A percentile compares a stretch with the other conserved stretches of the same genome.
phyloP scores from a whole-genome alignment of 2,888 invertebrate species.

The Nudaria mundana region DNA sequence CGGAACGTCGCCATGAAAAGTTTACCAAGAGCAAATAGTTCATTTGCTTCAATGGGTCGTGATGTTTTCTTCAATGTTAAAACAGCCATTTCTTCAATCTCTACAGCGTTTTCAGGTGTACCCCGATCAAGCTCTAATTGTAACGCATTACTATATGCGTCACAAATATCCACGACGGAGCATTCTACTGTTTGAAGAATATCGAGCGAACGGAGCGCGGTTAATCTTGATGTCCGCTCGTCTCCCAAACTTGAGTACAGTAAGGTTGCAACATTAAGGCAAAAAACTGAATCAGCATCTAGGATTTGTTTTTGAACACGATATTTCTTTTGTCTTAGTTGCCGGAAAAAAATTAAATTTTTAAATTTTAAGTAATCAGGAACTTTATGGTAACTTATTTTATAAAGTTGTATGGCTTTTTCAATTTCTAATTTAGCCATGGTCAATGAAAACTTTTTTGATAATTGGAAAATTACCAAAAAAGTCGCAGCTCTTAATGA shows the following conservation, averaged over 20 bases:
- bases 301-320: slow-evolving; percentile 41
- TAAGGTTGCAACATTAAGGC: slow-evolving; percentile 60
- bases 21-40: slow-evolving; percentile 68
- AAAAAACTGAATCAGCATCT: slow-evolving; percentile 60
- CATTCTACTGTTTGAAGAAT: slow-evolving; percentile 59
- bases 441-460: no score
- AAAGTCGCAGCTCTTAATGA: slow-evolving; percentile 57
- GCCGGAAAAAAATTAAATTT: slow-evolving; percentile 37
- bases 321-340: slow-evolving; percentile 45
- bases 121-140: slow-evolving; percentile 68
- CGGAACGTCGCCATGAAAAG: slow-evolving; percentile 67
- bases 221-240: slow-evolving; percentile 47
- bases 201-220: slow-evolving; percentile 53
- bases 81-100: slow-evolving; percentile 58
- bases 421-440: slow-evolving; percentile 55
- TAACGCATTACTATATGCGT: slow-evolving; percentile 69
- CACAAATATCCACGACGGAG: slow-evolving; percentile 62
- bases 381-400: slow-evolving; percentile 52
- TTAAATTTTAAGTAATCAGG: slow-evolving; percentile 45
- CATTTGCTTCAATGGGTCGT: slow-evolving; percentile 59
- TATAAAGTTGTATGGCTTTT: slow-evolving; percentile 53
- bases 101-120: slow-evolving; percentile 50
- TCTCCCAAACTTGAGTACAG: slow-evolving; percentile 58
- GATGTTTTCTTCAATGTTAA: slow-evolving; percentile 45
- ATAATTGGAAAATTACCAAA: slow-evolving; percentile 45